Evolutionary conservation across 2,797 vertebrate species (phyloP).

Genomic region (Scolopax rusticola): DNA sequence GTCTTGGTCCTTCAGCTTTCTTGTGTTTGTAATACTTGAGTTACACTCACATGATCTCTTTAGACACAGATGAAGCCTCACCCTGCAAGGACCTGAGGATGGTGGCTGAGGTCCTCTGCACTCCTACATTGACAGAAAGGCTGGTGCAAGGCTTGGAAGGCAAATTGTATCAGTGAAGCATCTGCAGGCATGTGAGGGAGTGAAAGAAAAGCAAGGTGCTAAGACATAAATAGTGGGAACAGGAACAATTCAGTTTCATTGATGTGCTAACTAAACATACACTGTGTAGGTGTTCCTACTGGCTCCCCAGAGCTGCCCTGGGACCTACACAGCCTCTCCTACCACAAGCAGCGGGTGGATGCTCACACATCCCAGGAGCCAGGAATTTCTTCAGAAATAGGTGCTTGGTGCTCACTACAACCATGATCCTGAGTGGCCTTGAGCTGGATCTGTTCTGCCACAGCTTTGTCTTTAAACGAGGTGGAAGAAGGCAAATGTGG

Average conservation of each 20-base stretch:
- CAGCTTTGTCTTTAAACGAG: background rate
- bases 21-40: background rate
- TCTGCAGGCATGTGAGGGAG: background rate
- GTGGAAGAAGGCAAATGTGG: background rate
- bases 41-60: rapidly evolving
- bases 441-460: background rate
- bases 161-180: background rate
- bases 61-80: background rate
- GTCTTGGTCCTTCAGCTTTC: background rate
- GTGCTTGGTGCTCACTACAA: background rate
- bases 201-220: background rate
- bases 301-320: background rate
- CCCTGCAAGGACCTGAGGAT: background rate
- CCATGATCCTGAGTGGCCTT: background rate
- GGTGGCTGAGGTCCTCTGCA: background rate
- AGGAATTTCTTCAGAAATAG: background rate
- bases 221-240: background rate
- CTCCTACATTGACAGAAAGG: background rate
- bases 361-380: background rate
- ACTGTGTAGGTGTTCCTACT: background rate
- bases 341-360: background rate
- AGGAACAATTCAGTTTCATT: background rate
- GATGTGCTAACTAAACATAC: background rate
- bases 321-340: background rate
- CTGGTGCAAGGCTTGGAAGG: background rate